Evolutionary conservation across 2,113 vertebrate species (phyloP), one percentile per base, ranked within the genome.

Genomic region (Perognathus longimembris): DNA sequence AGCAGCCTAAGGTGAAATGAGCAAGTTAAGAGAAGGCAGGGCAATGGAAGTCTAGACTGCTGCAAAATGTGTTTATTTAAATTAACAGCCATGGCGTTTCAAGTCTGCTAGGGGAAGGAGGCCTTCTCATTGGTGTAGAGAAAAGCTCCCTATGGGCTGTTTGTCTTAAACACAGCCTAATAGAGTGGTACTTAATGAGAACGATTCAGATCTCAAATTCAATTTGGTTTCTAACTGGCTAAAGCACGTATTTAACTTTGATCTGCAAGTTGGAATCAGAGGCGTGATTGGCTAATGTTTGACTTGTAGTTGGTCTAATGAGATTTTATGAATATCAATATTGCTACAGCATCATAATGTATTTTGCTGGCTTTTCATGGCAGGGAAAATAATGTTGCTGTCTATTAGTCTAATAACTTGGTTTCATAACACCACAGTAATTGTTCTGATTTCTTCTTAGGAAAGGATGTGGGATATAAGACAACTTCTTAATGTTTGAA

Each of bases 241-340:
- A 92, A 93, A 87, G 78, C 91, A 88, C 1, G 30, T 85, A 86
- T 93, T 96, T 96, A 96, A 96, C 98, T 98, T 97, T 95, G 98
- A 97, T 96, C 97, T 97, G 96, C 97, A 96, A 95, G 91, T 94
- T 87, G 94, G 78, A 92, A 91, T 97, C 97, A 96, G 96, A 95
- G 97, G 96, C 96, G 94, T 96, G 97, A 97, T 97, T 97, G 97
- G 97, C 97, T 97, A 95, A 96, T 97, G 97, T 97, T 95, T 97
- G 97, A 97, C 70, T 97, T 97, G 50, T 79, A 97, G 93, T 91
- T 96, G 97, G 96, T 97, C 96, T 97, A 97, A 97, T 97, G 96
- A 97, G 97, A 96, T 97, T 97, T 97, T 94, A 97, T 94, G 94
- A 97, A 97, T 98, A 96, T 97, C 95, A 95, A 87, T 97, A 95